A percentile compares a stretch with the other conserved stretches of the same genome.
These are phyloP conservation scores for Charaxes varanes DNA, from an alignment of 1,140 invertebrate genomes.

Conservation along the genomic window DNA sequence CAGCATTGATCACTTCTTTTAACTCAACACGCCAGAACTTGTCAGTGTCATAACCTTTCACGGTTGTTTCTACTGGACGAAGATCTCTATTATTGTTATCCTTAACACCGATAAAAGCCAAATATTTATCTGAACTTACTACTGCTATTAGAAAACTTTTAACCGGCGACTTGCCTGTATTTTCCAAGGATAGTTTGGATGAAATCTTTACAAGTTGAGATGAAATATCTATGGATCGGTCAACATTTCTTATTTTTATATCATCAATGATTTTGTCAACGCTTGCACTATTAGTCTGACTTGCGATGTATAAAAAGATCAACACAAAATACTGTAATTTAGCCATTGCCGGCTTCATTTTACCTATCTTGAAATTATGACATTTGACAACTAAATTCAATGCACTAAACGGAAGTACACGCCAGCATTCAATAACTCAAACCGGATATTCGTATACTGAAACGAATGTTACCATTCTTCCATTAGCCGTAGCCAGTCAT, in stretches of 20 bases:
- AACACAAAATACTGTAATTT: conserved; percentile 45
- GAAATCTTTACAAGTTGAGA: conserved; percentile 91
- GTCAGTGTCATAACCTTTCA: conserved; percentile 68
- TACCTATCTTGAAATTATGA: conserved; percentile 37
- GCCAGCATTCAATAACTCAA: conserved; percentile 32
- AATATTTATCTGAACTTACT: conserved; percentile 77
- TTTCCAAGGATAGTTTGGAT: conserved; percentile 87
- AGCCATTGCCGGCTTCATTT: conserved; percentile 54
- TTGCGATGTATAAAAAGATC: conserved; percentile 38
- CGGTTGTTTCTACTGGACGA: conserved; percentile 74
- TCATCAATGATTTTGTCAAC: conserved; percentile 64
- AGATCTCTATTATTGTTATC: conserved; percentile 79
- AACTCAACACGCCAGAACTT: conserved; percentile 79
- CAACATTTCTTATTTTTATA: conserved; percentile 87
- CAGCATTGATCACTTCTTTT: conserved; percentile 76
- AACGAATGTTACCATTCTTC: neutral
- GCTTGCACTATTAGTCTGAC: conserved; percentile 38
- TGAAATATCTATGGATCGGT: conserved; percentile 89
- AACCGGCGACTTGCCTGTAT: conserved; percentile 82
- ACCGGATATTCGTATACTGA: conserved; percentile 14
- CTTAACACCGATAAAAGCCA: conserved; percentile 85
- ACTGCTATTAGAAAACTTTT: conserved; percentile 83
- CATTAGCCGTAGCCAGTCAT: neutral
- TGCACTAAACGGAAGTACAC: conserved; percentile 54
- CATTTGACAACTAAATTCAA: conserved; percentile 50